Percentiles rank a stretch among this genome's conserved stretches.
phyloP scores from a whole-genome alignment of 2,113 vertebrate genomes.

The Lophotis ruficrista region DNA sequence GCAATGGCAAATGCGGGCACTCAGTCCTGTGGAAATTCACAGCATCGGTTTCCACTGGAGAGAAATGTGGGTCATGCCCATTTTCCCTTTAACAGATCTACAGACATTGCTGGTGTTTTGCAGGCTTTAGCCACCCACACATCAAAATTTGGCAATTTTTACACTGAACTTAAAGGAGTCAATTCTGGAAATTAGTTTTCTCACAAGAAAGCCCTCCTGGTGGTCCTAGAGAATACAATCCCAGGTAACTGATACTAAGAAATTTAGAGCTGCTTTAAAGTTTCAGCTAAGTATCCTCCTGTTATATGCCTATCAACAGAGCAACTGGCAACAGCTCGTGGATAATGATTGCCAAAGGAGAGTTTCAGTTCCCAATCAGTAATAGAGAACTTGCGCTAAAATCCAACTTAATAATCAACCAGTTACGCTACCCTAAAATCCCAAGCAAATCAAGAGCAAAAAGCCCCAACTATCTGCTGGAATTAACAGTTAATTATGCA shows the following conservation, averaged over 20 bases:
- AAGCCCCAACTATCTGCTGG: not conserved
- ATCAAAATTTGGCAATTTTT: not conserved
- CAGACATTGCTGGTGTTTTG: not conserved
- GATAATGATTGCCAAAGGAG: constrained; percentile 5
- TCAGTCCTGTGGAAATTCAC: not conserved
- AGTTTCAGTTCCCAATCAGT: not conserved
- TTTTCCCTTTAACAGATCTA: not conserved
- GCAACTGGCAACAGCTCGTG: not conserved
- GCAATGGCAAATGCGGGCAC: not conserved
- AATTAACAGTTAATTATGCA: constrained; percentile 55
- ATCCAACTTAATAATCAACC: constrained; percentile 32
- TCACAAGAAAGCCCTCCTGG: not conserved
- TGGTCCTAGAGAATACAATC: not conserved
- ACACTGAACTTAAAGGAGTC: not conserved
- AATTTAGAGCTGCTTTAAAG: not conserved
- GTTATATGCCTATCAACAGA: not conserved
- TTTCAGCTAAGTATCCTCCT: not conserved
- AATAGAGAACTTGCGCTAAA: constrained; percentile 32
- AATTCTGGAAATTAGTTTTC: not conserved
- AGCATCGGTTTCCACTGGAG: not conserved
- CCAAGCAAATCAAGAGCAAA: constrained; percentile 15
- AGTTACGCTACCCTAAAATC: constrained; percentile 36
- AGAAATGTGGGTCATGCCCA: not conserved
- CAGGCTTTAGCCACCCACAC: not conserved
- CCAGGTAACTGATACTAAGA: not conserved